phyloP scores from a whole-genome alignment of 2,113 vertebrate genomes.

The Microcebus griseorufus region DNA sequence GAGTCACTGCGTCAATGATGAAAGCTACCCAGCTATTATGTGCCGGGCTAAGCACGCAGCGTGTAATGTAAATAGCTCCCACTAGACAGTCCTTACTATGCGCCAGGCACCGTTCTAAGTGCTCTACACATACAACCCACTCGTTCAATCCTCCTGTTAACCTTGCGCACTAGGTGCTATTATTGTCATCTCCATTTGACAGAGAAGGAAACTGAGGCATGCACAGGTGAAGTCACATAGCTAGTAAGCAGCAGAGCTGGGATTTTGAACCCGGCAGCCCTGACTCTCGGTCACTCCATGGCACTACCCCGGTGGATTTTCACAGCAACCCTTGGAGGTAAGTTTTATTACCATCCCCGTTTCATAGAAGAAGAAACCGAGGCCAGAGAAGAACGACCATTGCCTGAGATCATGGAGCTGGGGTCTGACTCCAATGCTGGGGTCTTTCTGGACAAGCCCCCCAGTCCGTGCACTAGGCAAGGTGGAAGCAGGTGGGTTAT shows the following conservation, averaged over 20 bases:
- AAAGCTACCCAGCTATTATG: not conserved
- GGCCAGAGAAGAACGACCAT: not conserved
- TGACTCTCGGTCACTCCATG: not conserved
- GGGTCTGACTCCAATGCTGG: not conserved
- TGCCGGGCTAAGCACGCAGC: not conserved
- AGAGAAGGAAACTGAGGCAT: not conserved
- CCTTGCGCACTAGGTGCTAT: not conserved
- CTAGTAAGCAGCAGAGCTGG: not conserved
- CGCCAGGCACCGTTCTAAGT: not conserved
- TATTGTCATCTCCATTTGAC: not conserved
- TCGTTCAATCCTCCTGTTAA: not conserved
- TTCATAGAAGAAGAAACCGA: not conserved
- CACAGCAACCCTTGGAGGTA: not conserved
- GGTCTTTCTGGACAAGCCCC: not conserved
- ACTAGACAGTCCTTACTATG: accelerated
- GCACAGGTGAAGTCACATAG: not conserved
- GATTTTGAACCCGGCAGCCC: not conserved
- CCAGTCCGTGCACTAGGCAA: too few species aligned
- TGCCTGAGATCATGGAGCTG: accelerated
- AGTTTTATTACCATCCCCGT: not conserved
- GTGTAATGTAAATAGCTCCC: not conserved
- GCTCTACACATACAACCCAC: accelerated
- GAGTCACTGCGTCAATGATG: not conserved
- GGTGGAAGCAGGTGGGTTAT: conserved; percentile 41
- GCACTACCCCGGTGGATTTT: not conserved